These are phyloP conservation scores for Sabellastarte sp. DNA, from an alignment of 2,888 invertebrate genomes.

Conservation along the genomic window DNA sequence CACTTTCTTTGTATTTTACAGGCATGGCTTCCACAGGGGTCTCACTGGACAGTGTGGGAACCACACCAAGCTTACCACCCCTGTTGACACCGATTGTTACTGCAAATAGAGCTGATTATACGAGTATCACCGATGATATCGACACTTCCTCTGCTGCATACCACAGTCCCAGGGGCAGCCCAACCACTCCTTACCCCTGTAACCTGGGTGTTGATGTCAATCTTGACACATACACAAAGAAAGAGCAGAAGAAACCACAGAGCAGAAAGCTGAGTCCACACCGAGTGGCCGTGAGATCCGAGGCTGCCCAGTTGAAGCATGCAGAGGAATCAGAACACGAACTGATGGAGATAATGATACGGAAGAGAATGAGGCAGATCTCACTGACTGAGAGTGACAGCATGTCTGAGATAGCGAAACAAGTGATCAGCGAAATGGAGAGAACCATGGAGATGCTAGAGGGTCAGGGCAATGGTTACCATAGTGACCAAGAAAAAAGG, in stretches of 20 bases:
- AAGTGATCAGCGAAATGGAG: constrained; percentile 22
- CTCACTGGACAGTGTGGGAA: too few relatives aligned
- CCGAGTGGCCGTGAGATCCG: too few relatives aligned
- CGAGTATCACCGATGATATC: constrained; percentile 88
- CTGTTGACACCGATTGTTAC: constrained; percentile 48
- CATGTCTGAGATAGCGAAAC: constrained; percentile 42
- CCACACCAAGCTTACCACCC: too few relatives aligned
- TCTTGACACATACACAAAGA: constrained; percentile 16
- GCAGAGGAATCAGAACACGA: constrained; percentile 90
- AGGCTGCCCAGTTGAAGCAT: constrained; percentile 73
- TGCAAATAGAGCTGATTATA: constrained; percentile 72
- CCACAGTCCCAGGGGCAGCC: constrained; percentile 46
- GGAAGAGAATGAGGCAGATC: constrained; percentile 67
- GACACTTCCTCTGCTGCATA: constrained; percentile 71
- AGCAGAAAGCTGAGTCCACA: too few relatives aligned
- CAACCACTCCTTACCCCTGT: constrained; percentile 58
- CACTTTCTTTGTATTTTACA: too few relatives aligned
- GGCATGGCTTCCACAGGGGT: too few relatives aligned
- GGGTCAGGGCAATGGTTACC: too few relatives aligned
- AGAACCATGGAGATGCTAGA: constrained; percentile 3
- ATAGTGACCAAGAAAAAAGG: neutral
- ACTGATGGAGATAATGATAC: constrained; percentile 86
- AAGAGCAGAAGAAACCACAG: neutral
- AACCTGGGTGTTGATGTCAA: constrained; percentile 58
- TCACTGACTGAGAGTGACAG: constrained; percentile 56